Base-by-base conservation (phyloP, 2,113 vertebrate genomes). In the Macrotis lagotis region DNA sequence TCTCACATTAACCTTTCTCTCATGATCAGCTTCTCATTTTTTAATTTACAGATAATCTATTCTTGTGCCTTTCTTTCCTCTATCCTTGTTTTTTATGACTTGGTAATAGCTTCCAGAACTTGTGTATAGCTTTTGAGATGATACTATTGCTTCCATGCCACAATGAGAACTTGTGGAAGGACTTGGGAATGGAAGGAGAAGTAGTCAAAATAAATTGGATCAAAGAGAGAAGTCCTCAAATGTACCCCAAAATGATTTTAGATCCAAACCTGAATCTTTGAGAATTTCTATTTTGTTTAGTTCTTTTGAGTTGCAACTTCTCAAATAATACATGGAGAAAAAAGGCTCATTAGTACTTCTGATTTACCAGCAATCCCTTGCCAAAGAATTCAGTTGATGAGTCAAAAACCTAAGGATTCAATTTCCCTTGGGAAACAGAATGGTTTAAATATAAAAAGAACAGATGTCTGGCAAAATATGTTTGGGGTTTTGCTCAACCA, bases 221-320 rank as follows among this genome's bases (percentile, higher is more conserved):
- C 37, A 83, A n/a, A n/a, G 59, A 31, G 53, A 16, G 19, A 83
- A 83, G 44, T 83, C 37, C 16, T 28, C 88, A 49, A 89, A 37
- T 0, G 0, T 8, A 25, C 37, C 59, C 51, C 9, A 1, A 1
- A 44, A 24, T 47, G 0, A 0, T 74, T 44, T 31, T 89, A 2
- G 37, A 37, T 90, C 51, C 25, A 8, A 44, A 37, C 0, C 0
- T 14, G 11, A 52, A 51, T 9, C 50, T 50, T 55, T 48, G 51
- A 52, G 49, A 83, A 83, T 44, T 91, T 51, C 48, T 37, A 14
- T 47, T 16, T 12, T 2, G 25, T 55, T 19, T 51, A 48, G 44
- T 25, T 6, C 2, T 28, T 26, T 1, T 44, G 24, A 48, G 9
- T 10, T 51, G 50, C 1, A 0, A 83, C 66, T 83, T 22, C 52